Percentiles rank a stretch among this genome's conserved stretches.
Conservation (phyloP, 2,113 vertebrate species). For the Callipepla californica region DNA sequence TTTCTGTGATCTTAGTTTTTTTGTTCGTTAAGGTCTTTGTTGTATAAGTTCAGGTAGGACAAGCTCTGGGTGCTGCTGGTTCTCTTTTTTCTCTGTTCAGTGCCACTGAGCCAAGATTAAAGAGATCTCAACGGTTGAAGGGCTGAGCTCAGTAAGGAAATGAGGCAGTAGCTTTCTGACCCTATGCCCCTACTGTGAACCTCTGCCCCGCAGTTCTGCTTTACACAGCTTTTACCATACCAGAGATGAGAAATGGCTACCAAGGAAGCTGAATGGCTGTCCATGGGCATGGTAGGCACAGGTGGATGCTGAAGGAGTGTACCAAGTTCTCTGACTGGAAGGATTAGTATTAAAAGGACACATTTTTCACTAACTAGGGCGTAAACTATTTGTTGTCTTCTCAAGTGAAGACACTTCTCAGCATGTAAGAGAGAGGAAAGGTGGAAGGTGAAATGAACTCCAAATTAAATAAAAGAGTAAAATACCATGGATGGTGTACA, state of each 20-base stretch:
- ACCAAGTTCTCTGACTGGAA: background rate
- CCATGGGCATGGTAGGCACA: constrained; percentile 1
- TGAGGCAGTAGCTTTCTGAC: background rate
- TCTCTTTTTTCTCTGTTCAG: background rate
- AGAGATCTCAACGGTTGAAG: background rate
- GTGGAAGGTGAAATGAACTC: background rate
- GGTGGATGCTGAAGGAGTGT: background rate
- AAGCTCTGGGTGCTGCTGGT: background rate
- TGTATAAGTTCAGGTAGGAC: background rate
- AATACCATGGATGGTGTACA: background rate
- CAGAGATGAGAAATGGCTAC: background rate
- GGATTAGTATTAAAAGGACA: constrained; percentile 39
- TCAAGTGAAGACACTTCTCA: constrained; percentile 6
- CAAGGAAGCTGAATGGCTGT: background rate
- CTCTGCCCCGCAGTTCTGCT: background rate
- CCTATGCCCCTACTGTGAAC: background rate
- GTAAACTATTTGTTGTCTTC: background rate
- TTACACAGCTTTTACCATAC: background rate
- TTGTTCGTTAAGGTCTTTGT: background rate
- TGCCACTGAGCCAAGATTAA: accelerated
- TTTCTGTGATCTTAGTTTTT: background rate
- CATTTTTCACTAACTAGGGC: constrained; percentile 28
- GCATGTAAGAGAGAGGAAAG: background rate
- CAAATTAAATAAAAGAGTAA: background rate
- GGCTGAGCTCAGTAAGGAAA: background rate